phyloP scores from a whole-genome alignment of 2,797 vertebrate species.

The Pseudochaenichthys georgianus region DNA sequence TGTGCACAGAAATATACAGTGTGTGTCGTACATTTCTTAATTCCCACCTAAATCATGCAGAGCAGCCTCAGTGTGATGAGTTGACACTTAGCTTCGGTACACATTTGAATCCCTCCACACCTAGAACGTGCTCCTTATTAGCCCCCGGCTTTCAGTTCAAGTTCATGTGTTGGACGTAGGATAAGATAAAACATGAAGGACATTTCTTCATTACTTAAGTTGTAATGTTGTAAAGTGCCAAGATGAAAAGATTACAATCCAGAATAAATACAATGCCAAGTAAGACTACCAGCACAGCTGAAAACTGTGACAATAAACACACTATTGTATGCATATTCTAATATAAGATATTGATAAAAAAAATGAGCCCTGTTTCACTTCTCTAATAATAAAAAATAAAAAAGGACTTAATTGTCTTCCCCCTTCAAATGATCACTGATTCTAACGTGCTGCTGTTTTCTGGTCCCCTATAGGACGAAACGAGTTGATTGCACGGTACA shows the following conservation, averaged over 20 bases:
- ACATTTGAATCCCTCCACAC: constrained; percentile 34
- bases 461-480: constrained; percentile 84
- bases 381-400: neutral
- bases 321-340: neutral
- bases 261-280: neutral
- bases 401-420: neutral
- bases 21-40: constrained; percentile 28
- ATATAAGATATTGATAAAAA: neutral
- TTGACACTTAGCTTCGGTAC: constrained; percentile 27
- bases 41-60: constrained; percentile 9
- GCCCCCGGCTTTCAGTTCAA: neutral
- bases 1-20: constrained; percentile 31
- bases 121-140: constrained; percentile 14
- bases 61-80: constrained; percentile 14
- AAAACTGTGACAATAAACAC: neutral
- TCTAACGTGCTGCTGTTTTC: constrained; percentile 1
- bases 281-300: neutral
- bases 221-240: too few species aligned
- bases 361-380: neutral
- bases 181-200: too few species aligned
- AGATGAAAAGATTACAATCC: neutral
- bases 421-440: neutral
- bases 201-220: too few species aligned
- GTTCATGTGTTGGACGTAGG: neutral
- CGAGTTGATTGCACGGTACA: constrained; percentile 91